Conservation (phyloP, 2,113 vertebrate genomes). For the Takifugu flavidus region DNA sequence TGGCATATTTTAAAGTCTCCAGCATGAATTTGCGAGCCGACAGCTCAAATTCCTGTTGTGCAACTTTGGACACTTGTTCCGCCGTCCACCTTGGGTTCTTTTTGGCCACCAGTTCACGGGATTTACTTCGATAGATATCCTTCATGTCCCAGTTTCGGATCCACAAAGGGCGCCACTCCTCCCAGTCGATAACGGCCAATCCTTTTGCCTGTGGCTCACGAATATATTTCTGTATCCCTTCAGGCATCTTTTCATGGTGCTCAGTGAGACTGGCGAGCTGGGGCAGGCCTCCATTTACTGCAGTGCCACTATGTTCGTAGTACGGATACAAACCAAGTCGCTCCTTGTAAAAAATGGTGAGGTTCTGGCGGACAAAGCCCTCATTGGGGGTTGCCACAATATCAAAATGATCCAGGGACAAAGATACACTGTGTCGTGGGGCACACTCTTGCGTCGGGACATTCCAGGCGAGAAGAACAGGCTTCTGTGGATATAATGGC, state of each 20-base stretch:
- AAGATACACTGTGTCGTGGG: conserved; percentile 59
- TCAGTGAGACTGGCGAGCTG: conserved; percentile 72
- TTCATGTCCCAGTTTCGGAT: conserved; percentile 80
- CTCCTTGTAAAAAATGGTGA: conserved; percentile 82
- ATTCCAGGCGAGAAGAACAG: conserved; percentile 80
- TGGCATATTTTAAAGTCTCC: conserved; percentile 73
- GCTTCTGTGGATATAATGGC: conserved; percentile 75
- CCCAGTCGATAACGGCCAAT: conserved; percentile 82
- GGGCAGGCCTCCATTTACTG: conserved; percentile 72
- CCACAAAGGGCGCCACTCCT: conserved; percentile 84
- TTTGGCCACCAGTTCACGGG: conserved; percentile 53
- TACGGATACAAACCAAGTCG: conserved; percentile 80
- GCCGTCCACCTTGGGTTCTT: conserved; percentile 66
- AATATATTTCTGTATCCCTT: conserved; percentile 69
- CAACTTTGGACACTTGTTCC: conserved; percentile 67
- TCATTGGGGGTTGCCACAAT: conserved; percentile 78
- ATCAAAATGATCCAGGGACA: conserved; percentile 73
- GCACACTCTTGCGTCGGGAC: conserved; percentile 79
- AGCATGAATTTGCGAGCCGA: conserved; percentile 75
- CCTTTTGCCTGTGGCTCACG: conserved; percentile 69
- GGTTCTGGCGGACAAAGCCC: conserved; percentile 77
- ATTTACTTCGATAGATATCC: conserved; percentile 75
- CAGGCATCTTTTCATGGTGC: conserved; percentile 71
- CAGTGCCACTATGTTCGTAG: conserved; percentile 51
- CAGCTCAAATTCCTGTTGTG: conserved; percentile 76